A percentile compares a stretch with the other conserved stretches of the same genome.
Conservation (phyloP, 1,140 invertebrate genomes). For the Zaprionus taronus region DNA sequence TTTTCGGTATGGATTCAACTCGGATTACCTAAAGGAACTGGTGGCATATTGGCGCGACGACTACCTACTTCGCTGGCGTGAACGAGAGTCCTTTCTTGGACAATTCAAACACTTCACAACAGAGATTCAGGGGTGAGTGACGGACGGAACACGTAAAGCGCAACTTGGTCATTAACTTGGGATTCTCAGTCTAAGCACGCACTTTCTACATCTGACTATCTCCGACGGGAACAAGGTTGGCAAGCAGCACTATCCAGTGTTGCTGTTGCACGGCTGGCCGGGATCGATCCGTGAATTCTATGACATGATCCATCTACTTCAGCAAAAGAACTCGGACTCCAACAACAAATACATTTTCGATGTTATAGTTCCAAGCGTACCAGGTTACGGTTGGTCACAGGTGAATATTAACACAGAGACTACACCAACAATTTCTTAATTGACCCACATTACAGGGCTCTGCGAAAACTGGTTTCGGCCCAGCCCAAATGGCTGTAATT, state of each 20-base stretch:
- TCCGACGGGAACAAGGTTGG: conserved; percentile 81
- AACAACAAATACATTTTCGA: conserved; percentile 89
- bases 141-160: conserved; percentile 48
- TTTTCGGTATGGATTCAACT: conserved; percentile 92
- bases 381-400: conserved; percentile 91
- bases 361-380: conserved; percentile 91
- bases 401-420: no score
- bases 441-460: conserved; percentile 83
- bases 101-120: conserved; percentile 90
- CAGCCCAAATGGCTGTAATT: conserved; percentile 88
- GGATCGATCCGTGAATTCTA: conserved; percentile 94
- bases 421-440: not conserved
- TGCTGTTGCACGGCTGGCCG: conserved; percentile 96
- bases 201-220: conserved; percentile 89
- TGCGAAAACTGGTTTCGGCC: conserved; percentile 87
- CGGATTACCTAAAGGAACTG: conserved; percentile 88
- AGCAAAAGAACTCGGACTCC: conserved; percentile 85
- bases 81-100: conserved; percentile 89
- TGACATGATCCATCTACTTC: conserved; percentile 90
- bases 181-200: conserved; percentile 88
- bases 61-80: conserved; percentile 89
- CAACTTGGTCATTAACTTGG: conserved; percentile 32
- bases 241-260: conserved; percentile 86
- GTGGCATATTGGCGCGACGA: conserved; percentile 90
- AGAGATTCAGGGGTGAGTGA: conserved; percentile 87